Base-by-base conservation (phyloP, 2,888 invertebrate species). In the Rhagonycha lutea region DNA sequence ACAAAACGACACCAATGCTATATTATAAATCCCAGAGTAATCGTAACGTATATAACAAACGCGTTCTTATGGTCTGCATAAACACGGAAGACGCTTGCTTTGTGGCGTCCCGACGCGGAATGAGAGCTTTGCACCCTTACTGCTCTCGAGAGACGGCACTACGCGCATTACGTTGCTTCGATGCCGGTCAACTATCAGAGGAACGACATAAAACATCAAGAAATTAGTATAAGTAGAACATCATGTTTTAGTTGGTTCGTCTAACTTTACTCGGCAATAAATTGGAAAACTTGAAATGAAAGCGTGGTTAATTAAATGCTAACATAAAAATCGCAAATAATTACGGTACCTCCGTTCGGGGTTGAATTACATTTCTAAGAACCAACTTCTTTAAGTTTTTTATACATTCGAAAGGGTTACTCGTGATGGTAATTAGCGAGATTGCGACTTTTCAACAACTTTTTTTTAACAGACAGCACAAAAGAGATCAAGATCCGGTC, bases 91-190 rank as follows among this genome's bases (percentile, higher is more conserved):
- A 72, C 74, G 74, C 72, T 72, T 62, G 69, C 74, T 74, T 72
- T 14, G 74, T 77, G 83, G 81, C 83, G 83, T 82, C 83, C 80
- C 82, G 82, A 81, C 83, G 83, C 81, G 79, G 79, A 82, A 83
- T 84, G 80, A 79, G 72, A 75, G 75, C 72, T 78, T 74, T 76
- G 76, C 79, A 71, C 74, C 74, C 72, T 69, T 74, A 76, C 74
- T 74, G 76, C 73, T 61, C 74, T 79, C 68, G 70, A 72, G 71
- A 74, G 74, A 77, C 72, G 72, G 70, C 69, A 77, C 74, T 67
- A 72, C 77, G 77, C 77, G 77, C 77, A 77, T 77, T 77, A 77
- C 77, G 68, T 68, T 67, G 71, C 72, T 63, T 32, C 73, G 67
- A 70, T 73, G 70, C 73, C 32, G 72, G 74, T 72, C 70, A 79